A percentile compares a stretch with the other conserved stretches of the same genome.
phyloP scores from a whole-genome alignment of 64 coral and sea anemone genomes.

The Stylophora pistillata region DNA sequence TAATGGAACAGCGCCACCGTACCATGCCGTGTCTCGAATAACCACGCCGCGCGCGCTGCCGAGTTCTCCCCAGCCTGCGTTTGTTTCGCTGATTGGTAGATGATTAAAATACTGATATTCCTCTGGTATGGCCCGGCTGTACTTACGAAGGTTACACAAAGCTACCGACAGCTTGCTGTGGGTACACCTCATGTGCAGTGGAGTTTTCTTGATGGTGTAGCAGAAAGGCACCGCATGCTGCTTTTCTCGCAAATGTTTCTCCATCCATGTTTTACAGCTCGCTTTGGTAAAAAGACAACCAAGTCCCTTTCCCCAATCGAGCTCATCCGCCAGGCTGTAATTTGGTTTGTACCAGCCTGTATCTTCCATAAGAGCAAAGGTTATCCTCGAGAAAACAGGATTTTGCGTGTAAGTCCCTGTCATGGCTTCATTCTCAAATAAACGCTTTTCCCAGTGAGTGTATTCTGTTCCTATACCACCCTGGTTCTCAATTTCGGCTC shows the following conservation, averaged over 20 bases:
- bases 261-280: slow-evolving; percentile 97
- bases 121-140: slow-evolving; percentile 31
- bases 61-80: background rate
- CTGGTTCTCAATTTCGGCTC: slow-evolving; percentile 97
- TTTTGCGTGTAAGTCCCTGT: slow-evolving; percentile 98
- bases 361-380: slow-evolving; percentile 93
- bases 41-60: background rate
- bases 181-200: slow-evolving; percentile 86
- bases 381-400: slow-evolving; percentile 92
- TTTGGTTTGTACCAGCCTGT: slow-evolving; percentile 94
- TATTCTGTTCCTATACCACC: slow-evolving; percentile 85
- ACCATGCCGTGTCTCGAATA: slow-evolving; percentile 68
- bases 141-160: slow-evolving; percentile 85
- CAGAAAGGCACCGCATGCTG: slow-evolving; percentile 70
- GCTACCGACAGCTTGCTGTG: slow-evolving; percentile 89
- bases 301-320: slow-evolving; percentile 90
- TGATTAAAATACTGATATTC: slow-evolving; percentile 95
- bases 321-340: slow-evolving; percentile 77
- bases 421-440: slow-evolving; percentile 99
- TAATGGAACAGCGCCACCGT: slow-evolving; percentile 85
- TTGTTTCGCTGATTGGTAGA: slow-evolving; percentile 47
- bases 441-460: slow-evolving; percentile 97
- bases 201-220: slow-evolving; percentile 73
- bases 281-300: slow-evolving; percentile 89
- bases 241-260: slow-evolving; percentile 56